Evolutionary conservation across 92 coral and sea anemone species (phyloP).

Genomic region (Porites lobata): DNA sequence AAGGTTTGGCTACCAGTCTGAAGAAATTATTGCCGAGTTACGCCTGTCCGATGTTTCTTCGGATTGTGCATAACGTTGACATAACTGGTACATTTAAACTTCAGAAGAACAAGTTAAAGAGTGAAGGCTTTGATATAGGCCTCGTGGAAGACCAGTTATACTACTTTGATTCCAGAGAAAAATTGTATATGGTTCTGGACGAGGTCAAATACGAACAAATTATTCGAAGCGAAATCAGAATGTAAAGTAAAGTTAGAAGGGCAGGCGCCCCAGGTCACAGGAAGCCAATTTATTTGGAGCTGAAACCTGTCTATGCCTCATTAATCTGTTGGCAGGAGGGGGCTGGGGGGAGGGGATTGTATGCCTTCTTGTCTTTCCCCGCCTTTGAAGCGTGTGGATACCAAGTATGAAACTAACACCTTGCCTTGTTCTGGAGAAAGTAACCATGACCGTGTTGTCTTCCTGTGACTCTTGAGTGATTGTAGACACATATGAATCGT

Average conservation of each 20-base stretch:
- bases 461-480: too few relatives aligned
- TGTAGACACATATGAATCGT: too few relatives aligned
- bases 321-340: too few relatives aligned
- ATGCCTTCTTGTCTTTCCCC: too few relatives aligned
- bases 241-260: conserved; percentile 28
- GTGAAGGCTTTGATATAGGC: conserved; percentile 87
- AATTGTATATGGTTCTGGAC: conserved; percentile 71
- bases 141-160: conserved; percentile 82
- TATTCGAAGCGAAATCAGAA: conserved; percentile 72
- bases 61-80: conserved; percentile 84
- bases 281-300: too few relatives aligned
- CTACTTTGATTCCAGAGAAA: conserved; percentile 70
- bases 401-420: too few relatives aligned
- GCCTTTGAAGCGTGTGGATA: too few relatives aligned
- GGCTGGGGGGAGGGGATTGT: too few relatives aligned
- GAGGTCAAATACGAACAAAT: conserved; percentile 71
- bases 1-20: conserved; percentile 62
- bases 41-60: conserved; percentile 91
- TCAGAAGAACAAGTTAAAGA: conserved; percentile 85
- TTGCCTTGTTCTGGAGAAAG: too few relatives aligned
- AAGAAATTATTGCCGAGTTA: conserved; percentile 82
- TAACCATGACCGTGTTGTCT: too few relatives aligned
- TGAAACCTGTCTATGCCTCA: too few relatives aligned
- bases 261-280: neutral
- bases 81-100: conserved; percentile 94